Evolutionary conservation across 2,113 vertebrate species (phyloP).

Genomic region (Sander vitreus): DNA sequence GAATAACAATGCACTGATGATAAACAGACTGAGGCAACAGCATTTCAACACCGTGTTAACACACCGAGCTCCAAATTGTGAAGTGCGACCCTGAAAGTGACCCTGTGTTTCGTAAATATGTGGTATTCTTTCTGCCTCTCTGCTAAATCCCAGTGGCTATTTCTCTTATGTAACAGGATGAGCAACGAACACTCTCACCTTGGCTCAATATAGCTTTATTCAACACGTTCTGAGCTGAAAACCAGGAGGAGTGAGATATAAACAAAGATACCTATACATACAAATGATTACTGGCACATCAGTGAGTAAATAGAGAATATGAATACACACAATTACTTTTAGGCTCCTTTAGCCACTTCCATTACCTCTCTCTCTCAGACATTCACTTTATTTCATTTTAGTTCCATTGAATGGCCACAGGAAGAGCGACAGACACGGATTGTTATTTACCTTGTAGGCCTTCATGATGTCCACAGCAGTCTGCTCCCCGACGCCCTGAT

Average conservation of each 20-base stretch:
- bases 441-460: conserved; percentile 86
- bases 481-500: conserved; percentile 87
- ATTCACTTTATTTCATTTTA: too few relatives aligned
- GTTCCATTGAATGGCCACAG: not conserved
- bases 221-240: not conserved
- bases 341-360: not conserved
- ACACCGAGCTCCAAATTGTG: conserved; percentile 9
- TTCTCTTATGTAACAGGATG: conserved; percentile 46
- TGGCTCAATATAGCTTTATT: conserved; percentile 6
- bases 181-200: conserved; percentile 33
- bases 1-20: conserved; percentile 2
- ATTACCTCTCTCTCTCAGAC: not conserved
- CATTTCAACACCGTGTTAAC: conserved; percentile 21
- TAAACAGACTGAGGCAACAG: conserved; percentile 27
- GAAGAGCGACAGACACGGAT: too few relatives aligned
- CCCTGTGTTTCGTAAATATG: conserved; percentile 17
- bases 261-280: not conserved
- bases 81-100: conserved; percentile 37
- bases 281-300: not conserved
- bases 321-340: not conserved
- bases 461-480: conserved; percentile 89
- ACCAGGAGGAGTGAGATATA: not conserved
- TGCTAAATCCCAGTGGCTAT: conserved; percentile 44
- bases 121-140: conserved; percentile 33
- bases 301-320: not conserved